A percentile compares a stretch with the other conserved stretches of the same genome.
phyloP scores from a whole-genome alignment of 2,888 invertebrate species.

The Cryptus viduatorius region DNA sequence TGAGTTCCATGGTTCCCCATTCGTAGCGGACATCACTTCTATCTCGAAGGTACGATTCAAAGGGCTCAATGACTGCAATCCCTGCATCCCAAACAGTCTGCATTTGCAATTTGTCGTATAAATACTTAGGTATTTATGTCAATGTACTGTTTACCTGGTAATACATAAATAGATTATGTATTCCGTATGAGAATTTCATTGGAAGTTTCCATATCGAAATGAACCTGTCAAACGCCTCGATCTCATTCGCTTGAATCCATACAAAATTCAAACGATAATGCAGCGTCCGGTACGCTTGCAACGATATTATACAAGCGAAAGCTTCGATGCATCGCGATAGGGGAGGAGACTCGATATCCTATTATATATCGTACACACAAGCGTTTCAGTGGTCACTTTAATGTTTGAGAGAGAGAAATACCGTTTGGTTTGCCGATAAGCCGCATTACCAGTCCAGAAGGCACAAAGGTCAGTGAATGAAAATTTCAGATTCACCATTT shows the following conservation, averaged over 20 bases:
- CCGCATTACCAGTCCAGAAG: slow-evolving; percentile 2
- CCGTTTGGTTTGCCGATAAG: slow-evolving; percentile 8
- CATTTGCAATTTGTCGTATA: neutral
- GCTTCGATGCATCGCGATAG: slow-evolving; percentile 1
- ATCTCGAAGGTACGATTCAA: no score
- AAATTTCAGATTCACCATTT: slow-evolving; percentile 32
- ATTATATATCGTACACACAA: neutral
- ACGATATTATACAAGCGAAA: slow-evolving; percentile 2
- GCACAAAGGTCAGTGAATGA: slow-evolving; percentile 48
- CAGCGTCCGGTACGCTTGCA: neutral
- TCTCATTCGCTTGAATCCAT: neutral
- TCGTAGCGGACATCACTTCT: no score
- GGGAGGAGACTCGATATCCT: neutral
- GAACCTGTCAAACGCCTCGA: slow-evolving; percentile 20
- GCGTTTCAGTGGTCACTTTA: slow-evolving; percentile 10
- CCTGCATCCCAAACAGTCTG: neutral
- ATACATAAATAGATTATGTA: slow-evolving; percentile 3
- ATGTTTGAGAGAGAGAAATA: neutral
- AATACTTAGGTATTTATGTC: neutral
- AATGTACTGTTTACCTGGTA: neutral
- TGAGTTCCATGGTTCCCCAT: no score
- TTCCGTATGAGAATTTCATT: slow-evolving; percentile 13
- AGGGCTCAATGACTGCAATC: neutral
- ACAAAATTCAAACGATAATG: neutral
- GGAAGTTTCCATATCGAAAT: slow-evolving; percentile 29